Conservation (phyloP, 2,888 invertebrate genomes). For the Acrobasis repandana region DNA sequence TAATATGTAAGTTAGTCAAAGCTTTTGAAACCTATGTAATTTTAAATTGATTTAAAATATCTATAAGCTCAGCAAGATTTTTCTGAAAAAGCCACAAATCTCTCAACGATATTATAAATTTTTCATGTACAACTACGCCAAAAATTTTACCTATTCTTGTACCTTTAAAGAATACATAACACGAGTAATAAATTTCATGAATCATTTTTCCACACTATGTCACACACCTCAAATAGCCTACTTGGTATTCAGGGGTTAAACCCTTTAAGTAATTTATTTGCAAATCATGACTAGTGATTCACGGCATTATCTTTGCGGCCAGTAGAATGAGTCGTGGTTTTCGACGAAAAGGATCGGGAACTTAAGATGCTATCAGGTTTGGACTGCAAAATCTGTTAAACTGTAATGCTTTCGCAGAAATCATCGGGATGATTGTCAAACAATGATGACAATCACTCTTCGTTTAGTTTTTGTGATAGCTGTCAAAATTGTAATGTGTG, state of each 20-base stretch:
- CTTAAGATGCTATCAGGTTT: conserved; percentile 52
- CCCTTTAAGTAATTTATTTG: conserved; percentile 53
- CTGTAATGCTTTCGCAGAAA: conserved; percentile 31
- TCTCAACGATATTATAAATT: neutral
- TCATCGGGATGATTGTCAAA: neutral
- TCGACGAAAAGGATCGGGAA: conserved; percentile 49
- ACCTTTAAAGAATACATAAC: conserved; percentile 14
- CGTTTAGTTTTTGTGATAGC: neutral
- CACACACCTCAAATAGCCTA: conserved; percentile 41
- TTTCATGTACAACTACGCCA: neutral
- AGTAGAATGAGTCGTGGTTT: conserved; percentile 47
- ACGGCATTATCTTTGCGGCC: conserved; percentile 51
- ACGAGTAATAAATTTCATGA: conserved; percentile 40
- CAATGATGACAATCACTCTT: conserved; percentile 5
- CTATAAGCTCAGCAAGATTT: neutral
- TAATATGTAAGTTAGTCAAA: too few species aligned
- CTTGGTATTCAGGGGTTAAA: conserved; percentile 65
- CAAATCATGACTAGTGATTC: conserved; percentile 73
- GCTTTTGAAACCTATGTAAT: too few species aligned
- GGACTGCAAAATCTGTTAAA: conserved; percentile 39
- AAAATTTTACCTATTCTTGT: neutral
- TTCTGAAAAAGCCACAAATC: neutral
- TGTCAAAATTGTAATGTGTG: neutral
- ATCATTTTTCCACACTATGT: conserved; percentile 39
- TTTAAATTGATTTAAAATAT: too few species aligned